Base-by-base conservation (phyloP, 2,113 vertebrate genomes). In the Podarcis raffonei region DNA sequence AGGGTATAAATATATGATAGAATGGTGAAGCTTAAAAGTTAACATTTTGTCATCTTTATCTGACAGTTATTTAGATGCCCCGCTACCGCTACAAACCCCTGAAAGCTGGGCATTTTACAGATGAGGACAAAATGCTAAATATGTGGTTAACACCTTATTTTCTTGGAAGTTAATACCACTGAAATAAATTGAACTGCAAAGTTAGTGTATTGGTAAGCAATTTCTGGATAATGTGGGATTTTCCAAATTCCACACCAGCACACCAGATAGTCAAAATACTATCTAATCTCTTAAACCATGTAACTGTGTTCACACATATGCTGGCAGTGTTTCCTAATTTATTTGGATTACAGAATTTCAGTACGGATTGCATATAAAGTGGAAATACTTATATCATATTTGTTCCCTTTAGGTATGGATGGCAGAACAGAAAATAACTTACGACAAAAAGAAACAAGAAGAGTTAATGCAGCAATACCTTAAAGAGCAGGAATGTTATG, bases 401-500 rank as follows among this genome's bases (percentile, higher is more conserved):
- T 91, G 85, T 93, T 89, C 90, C 95, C 84, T 83, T 83, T 93
- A 99, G 99, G 99, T 99, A 98, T 99, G 99, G 99, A 99, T 99
- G 94, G 98, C 98, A 27, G 99, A 99, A 92, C 99, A 99, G 96
- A 99, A 99, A 95, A 97, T 99, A 90, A 98, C 97, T 0, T 99
- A 98, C 88, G 99, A 99, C 66, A 99, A 99, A 96, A 99, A 97
- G 94, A 99, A 99, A 94, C 99, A 99, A 93, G 99, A 99, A 94
- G 99, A 99, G 71, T 96, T 99, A 87, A 99, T 99, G 98, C 98
- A 98, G 91, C 98, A 99, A 1, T 99, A 99, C 85, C 91, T 99
- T 92, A 99, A 99, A 95, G 99, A 99, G 91, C 99, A 99, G 95
- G 99, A 99, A 16, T 98, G 97, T 0, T 99, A 99, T 95, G 98